phyloP scores from a whole-genome alignment of 2,888 invertebrate species.

The Auanema freiburgensis region DNA sequence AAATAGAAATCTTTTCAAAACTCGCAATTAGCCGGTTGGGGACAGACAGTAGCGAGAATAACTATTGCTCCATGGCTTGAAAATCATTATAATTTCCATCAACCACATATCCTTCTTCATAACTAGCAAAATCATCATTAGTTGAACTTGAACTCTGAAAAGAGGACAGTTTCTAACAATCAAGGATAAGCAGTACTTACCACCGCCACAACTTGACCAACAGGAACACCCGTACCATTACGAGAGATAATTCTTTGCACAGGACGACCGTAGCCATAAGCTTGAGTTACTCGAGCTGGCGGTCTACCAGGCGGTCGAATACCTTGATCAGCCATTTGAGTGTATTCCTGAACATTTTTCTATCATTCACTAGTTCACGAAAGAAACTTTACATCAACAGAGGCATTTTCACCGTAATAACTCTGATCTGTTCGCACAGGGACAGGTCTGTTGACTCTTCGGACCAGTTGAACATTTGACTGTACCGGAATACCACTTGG shows the following conservation, averaged over 20 bases:
- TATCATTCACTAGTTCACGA: too few relatives aligned
- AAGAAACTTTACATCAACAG: too few relatives aligned
- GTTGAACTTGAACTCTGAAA: slow-evolving; percentile 1
- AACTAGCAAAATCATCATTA: too few relatives aligned
- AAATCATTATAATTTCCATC: not conserved
- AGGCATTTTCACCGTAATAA: too few relatives aligned
- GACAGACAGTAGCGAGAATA: slow-evolving; percentile 3
- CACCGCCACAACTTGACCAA: slow-evolving; percentile 22
- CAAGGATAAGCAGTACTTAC: not conserved
- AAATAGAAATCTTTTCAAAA: slow-evolving; percentile 5
- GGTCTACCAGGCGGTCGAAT: slow-evolving; percentile 6
- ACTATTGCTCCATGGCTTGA: slow-evolving; percentile 1
- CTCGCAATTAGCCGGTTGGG: slow-evolving; percentile 16
- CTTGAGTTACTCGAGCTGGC: slow-evolving; percentile 5
- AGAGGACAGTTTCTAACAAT: not conserved
- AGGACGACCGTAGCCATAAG: not conserved
- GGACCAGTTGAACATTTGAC: too few relatives aligned
- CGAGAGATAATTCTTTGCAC: slow-evolving; percentile 19
- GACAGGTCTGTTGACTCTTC: too few relatives aligned
- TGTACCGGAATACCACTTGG: too few relatives aligned
- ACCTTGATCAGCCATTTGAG: slow-evolving; percentile 7
- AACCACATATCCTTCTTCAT: not conserved
- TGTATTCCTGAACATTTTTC: slow-evolving; percentile 1
- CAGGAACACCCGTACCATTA: slow-evolving; percentile 31
- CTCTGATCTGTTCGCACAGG: too few relatives aligned